These are phyloP conservation scores for Scopus umbretta DNA, from an alignment of 2,113 vertebrate species.

Conservation along the genomic window DNA sequence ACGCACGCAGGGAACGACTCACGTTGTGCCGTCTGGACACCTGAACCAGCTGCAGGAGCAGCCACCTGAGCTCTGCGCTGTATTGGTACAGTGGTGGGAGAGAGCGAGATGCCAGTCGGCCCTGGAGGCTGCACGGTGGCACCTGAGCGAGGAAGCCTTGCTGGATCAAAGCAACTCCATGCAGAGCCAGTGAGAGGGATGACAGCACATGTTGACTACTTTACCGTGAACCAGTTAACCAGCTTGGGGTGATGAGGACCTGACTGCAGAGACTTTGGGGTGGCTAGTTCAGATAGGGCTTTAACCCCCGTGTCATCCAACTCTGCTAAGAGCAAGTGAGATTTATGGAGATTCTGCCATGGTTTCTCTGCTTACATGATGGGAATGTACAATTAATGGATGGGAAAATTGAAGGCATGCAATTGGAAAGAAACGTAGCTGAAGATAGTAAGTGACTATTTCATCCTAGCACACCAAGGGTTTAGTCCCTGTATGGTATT, in stretches of 20 bases:
- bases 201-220: neutral
- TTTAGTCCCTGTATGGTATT: neutral
- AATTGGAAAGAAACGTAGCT: neutral
- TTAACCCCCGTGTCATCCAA: neutral
- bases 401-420: neutral
- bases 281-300: neutral
- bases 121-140: accelerated
- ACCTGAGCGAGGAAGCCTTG: neutral
- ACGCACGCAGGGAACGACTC: neutral
- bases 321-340: neutral
- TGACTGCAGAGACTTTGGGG: neutral
- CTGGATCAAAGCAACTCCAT: neutral
- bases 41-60: neutral
- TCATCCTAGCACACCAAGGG: neutral
- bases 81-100: accelerated
- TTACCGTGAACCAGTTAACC: neutral
- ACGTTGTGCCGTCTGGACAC: accelerated
- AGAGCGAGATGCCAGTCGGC: accelerated
- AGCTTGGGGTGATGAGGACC: neutral
- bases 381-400: neutral
- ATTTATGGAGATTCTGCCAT: neutral
- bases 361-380: neutral
- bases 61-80: neutral
- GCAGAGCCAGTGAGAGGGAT: neutral
- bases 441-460: neutral